A percentile compares a stretch with the other conserved stretches of the same genome.
phyloP scores from a whole-genome alignment of 2,888 invertebrate species.

The Empis stercorea region DNA sequence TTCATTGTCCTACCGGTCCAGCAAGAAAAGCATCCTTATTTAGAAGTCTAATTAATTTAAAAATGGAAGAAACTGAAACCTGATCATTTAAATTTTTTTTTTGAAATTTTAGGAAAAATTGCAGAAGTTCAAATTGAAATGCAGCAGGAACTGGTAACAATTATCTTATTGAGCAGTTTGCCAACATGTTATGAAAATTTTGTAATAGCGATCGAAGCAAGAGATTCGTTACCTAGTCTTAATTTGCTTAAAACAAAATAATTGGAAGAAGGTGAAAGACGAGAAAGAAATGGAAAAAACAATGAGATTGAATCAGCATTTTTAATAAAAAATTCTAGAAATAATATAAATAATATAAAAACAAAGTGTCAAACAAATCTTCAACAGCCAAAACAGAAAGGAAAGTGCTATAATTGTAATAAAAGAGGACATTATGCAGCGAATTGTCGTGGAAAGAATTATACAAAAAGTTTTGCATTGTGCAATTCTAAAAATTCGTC shows the following conservation, averaged over 20 bases:
- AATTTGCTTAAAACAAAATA: no score
- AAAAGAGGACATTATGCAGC: no score
- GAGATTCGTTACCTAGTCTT: no score
- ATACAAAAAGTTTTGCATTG: background rate
- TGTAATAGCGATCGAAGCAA: no score
- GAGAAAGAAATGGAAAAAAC: no score
- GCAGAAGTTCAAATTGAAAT: constrained; percentile 22
- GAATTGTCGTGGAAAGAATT: no score
- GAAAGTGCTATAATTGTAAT: background rate
- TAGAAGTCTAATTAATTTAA: background rate
- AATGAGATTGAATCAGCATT: no score
- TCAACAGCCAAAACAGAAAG: background rate
- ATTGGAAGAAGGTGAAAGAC: no score
- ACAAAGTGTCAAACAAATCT: no score
- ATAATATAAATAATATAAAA: no score
- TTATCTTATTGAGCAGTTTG: constrained; percentile 25
- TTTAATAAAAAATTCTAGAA: background rate
- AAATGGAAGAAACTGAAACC: constrained; percentile 23
- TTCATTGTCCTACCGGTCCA: constrained; percentile 29
- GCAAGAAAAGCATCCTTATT: background rate
- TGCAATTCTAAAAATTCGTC: no score
- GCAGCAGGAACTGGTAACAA: constrained; percentile 21
- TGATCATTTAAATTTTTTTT: constrained; percentile 25
- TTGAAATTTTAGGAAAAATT: constrained; percentile 26
- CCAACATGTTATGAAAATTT: no score